phyloP scores from a whole-genome alignment of 2,113 vertebrate genomes.

The Alces alces region DNA sequence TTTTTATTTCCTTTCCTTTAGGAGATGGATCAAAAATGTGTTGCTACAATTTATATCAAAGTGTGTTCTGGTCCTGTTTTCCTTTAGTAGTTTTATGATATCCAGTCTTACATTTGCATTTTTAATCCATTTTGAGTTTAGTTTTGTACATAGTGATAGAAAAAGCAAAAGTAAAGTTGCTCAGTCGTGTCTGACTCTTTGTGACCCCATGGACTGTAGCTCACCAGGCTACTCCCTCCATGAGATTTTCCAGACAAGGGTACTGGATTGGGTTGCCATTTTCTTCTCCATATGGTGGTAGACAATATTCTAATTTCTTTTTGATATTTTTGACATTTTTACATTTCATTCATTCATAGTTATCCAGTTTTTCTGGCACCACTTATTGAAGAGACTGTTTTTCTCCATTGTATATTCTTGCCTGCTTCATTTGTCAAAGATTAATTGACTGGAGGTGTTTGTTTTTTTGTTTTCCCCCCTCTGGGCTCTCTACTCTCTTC shows the following conservation, averaged over 20 bases:
- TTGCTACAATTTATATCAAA: neutral
- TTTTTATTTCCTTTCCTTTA: neutral
- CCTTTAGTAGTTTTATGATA: neutral
- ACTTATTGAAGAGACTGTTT: neutral
- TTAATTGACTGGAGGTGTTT: neutral
- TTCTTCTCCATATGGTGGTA: neutral
- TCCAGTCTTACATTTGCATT: neutral
- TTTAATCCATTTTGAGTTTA: neutral
- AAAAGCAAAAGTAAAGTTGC: neutral
- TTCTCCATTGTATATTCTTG: neutral
- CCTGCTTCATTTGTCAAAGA: neutral
- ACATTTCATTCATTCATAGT: neutral
- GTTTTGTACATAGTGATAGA: neutral
- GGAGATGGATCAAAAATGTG: accelerated
- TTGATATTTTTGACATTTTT: neutral
- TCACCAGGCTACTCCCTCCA: neutral
- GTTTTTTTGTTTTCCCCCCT: neutral
- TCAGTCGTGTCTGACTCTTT: neutral
- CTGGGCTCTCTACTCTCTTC: neutral
- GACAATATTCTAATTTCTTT: neutral
- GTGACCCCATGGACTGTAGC: neutral
- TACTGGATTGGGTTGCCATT: neutral
- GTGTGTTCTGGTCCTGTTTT: neutral
- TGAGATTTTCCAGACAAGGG: neutral
- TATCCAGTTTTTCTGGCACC: neutral